A percentile compares a stretch with the other conserved stretches of the same genome.
phyloP scores from a whole-genome alignment of 2,113 vertebrate species.

The Dolichotis patagonum region DNA sequence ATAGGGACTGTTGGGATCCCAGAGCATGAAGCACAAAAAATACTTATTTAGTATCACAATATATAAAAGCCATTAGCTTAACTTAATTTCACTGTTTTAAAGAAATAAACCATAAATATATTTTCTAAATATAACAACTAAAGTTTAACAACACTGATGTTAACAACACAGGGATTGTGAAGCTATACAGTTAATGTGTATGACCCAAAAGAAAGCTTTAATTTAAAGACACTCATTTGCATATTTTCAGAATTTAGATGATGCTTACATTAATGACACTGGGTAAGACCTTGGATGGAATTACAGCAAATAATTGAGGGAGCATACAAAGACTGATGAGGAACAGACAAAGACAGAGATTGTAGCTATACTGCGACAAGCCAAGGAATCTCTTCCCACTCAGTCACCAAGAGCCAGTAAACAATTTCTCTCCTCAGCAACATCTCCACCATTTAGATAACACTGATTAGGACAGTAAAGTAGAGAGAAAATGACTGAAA shows the following conservation, averaged over 20 bases:
- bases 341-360: neutral
- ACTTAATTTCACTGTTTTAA: neutral
- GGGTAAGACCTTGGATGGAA: neutral
- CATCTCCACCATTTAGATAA: neutral
- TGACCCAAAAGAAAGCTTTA: neutral
- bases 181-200: neutral
- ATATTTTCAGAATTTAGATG: neutral
- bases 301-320: neutral
- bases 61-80: neutral
- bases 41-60: neutral
- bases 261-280: neutral
- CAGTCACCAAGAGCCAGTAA: neutral
- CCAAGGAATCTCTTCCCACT: neutral
- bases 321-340: neutral
- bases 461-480: neutral
- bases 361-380: neutral
- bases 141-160: neutral
- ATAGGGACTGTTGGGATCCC: neutral
- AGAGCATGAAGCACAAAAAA: neutral
- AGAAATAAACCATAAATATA: neutral
- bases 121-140: neutral
- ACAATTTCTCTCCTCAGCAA: neutral
- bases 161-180: neutral
- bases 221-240: neutral
- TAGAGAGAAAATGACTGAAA: neutral